Conservation (phyloP, 1,140 invertebrate species). For the Procambarus clarkii region DNA sequence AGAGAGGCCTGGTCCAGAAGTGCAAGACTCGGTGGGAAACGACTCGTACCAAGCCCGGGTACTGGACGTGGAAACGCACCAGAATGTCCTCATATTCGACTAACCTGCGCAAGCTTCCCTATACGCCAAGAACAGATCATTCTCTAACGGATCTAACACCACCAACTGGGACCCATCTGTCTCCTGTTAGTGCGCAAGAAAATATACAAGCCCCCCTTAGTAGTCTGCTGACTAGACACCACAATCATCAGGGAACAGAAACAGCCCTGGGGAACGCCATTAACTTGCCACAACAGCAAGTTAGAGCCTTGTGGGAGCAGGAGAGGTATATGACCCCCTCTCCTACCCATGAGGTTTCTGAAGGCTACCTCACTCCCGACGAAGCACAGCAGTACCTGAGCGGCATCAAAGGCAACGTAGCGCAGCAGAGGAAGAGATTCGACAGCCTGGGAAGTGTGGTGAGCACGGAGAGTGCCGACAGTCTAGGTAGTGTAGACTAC, state of each 20-base stretch:
- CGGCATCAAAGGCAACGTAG: constrained; percentile 42
- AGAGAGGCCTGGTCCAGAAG: constrained; percentile 41
- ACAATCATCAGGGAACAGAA: neutral
- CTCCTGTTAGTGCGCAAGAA: neutral
- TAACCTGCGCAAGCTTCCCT: neutral
- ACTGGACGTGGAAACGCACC: constrained; percentile 56
- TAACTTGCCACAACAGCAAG: neutral
- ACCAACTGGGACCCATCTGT: neutral
- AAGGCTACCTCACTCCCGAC: constrained; percentile 49
- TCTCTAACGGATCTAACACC: neutral
- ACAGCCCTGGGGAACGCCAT: neutral
- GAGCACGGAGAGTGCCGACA: constrained; percentile 34
- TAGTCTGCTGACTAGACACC: neutral
- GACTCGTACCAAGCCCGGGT: constrained; percentile 11
- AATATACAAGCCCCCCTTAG: neutral
- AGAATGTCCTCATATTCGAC: neutral
- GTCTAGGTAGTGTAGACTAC: constrained; percentile 23
- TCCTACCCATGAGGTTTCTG: neutral
- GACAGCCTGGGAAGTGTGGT: constrained; percentile 53
- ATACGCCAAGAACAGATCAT: neutral
- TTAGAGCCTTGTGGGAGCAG: constrained; percentile 30
- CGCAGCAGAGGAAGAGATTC: constrained; percentile 37
- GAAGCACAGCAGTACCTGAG: constrained; percentile 48
- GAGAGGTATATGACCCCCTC: constrained; percentile 6
- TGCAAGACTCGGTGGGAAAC: constrained; percentile 47